A percentile compares a stretch with the other conserved stretches of the same genome.
phyloP scores from a whole-genome alignment of 2,113 vertebrate species.

The Smithornis capensis region DNA sequence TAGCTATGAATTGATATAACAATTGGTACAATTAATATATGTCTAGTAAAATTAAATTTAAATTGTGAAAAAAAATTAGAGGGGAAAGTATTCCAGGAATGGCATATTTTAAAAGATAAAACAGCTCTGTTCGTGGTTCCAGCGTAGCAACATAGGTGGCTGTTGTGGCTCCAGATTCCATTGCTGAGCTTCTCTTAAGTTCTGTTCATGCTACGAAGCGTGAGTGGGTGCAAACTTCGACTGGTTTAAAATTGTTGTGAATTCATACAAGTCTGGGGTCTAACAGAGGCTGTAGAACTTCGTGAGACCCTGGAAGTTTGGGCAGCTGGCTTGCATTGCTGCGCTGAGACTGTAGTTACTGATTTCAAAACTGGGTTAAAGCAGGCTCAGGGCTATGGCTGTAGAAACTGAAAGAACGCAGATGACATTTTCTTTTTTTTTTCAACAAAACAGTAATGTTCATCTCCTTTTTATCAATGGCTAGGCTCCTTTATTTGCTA shows the following conservation, averaged over 20 bases:
- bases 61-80: background rate
- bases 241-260: background rate
- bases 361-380: background rate
- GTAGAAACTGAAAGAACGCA: background rate
- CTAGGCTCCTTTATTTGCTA: background rate
- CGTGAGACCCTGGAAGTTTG: background rate
- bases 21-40: background rate
- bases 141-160: background rate
- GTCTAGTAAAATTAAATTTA: background rate
- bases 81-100: background rate
- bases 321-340: background rate
- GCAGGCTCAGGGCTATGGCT: background rate
- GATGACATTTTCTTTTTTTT: too few species aligned
- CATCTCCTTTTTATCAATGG: background rate
- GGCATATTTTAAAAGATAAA: background rate
- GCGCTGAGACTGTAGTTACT: background rate
- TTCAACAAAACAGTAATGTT: background rate
- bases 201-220: too few species aligned
- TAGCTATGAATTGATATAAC: background rate
- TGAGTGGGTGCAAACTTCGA: background rate
- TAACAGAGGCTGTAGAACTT: background rate
- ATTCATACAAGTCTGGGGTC: background rate
- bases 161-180: background rate
- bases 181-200: background rate
- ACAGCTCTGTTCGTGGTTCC: background rate